Percentiles rank a stretch among this genome's conserved stretches.
phyloP scores from a whole-genome alignment of 2,797 vertebrate species.

The Bryconaethiops microstoma region DNA sequence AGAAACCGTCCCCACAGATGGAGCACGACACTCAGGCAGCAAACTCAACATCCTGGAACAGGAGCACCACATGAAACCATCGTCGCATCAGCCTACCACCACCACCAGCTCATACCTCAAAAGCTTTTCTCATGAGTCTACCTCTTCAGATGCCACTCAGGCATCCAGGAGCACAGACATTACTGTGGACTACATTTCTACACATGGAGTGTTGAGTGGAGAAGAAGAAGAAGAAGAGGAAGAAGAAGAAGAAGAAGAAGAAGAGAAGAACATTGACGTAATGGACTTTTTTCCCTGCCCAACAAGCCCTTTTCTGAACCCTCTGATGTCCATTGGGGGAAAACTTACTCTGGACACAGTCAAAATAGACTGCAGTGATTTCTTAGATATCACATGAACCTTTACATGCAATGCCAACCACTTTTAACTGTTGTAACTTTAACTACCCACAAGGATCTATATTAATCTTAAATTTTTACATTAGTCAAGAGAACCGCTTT shows the following conservation, averaged over 20 bases:
- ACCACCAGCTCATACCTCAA: slow-evolving; percentile 77
- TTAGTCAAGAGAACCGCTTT: background rate
- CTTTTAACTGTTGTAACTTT: background rate
- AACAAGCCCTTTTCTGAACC: slow-evolving; percentile 56
- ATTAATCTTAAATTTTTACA: background rate
- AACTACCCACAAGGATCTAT: too few species aligned
- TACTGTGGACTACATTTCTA: slow-evolving; percentile 68
- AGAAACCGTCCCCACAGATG: background rate
- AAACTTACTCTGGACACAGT: slow-evolving; percentile 85
- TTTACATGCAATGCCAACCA: background rate
- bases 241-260: slow-evolving; percentile 59
- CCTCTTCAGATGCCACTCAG: slow-evolving; percentile 68
- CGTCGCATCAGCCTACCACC: slow-evolving; percentile 43
- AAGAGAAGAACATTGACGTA: slow-evolving; percentile 46
- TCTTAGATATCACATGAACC: slow-evolving; percentile 57
- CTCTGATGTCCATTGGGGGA: slow-evolving; percentile 59
- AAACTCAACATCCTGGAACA: background rate
- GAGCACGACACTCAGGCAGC: background rate
- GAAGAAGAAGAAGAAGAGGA: slow-evolving; percentile 63
- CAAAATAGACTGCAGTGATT: slow-evolving; percentile 77
- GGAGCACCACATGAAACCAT: background rate
- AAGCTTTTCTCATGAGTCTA: slow-evolving; percentile 69
- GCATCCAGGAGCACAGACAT: slow-evolving; percentile 61
- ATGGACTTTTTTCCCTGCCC: slow-evolving; percentile 66
- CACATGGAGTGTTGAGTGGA: slow-evolving; percentile 63